Evolutionary conservation across 2,888 invertebrate species (phyloP).

Genomic region (Agapostemon virescens): DNA sequence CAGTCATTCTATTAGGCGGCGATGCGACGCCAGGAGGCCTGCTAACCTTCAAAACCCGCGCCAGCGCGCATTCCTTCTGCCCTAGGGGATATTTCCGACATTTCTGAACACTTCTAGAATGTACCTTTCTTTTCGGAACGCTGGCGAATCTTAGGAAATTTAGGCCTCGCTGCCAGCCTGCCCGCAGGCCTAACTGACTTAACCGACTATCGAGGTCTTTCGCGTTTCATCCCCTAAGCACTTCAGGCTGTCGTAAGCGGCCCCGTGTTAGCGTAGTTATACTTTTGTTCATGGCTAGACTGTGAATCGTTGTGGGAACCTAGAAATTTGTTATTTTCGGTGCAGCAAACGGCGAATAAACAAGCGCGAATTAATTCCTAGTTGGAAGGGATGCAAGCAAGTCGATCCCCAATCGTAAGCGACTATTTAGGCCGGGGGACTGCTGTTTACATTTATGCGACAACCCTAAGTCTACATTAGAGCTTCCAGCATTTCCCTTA

Average conservation of each 20-base stretch:
- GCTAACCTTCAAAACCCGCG: conserved; percentile 43
- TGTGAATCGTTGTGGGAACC: too few species aligned
- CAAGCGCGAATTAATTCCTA: too few species aligned
- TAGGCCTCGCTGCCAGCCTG: neutral
- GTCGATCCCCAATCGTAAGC: too few species aligned
- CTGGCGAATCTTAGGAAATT: neutral
- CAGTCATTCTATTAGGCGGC: conserved; percentile 74
- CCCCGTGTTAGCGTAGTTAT: neutral
- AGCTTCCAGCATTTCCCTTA: too few species aligned
- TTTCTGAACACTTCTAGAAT: neutral
- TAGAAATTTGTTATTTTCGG: too few species aligned
- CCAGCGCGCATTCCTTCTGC: neutral
- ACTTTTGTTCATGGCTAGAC: neutral
- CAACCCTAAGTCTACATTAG: too few species aligned
- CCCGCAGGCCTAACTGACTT: too few species aligned
- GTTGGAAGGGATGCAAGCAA: too few species aligned
- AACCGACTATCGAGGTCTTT: neutral
- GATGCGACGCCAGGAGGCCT: conserved; percentile 63
- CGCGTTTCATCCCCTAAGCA: neutral
- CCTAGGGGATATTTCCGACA: neutral
- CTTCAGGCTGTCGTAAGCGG: neutral
- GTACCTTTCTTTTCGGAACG: neutral
- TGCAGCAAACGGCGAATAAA: too few species aligned
- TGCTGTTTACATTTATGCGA: too few species aligned
- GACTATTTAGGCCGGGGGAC: too few species aligned